Percentiles rank a stretch among this genome's conserved stretches.
Evolutionary conservation across 2,888 invertebrate genomes (phyloP).

Genomic region (Epistrophella euchroma): DNA sequence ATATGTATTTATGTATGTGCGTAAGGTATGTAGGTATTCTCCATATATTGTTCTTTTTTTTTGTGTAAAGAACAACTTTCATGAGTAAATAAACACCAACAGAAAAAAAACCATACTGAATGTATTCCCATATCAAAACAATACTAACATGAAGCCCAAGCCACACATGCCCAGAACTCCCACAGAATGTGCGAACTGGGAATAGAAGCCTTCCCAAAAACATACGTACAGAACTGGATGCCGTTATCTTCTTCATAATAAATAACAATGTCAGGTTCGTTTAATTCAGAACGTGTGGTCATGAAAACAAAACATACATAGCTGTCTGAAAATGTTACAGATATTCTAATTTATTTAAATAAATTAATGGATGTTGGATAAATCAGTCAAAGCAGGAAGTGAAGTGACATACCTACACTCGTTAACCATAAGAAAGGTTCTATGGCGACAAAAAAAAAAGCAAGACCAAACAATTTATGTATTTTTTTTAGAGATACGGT

Average conservation of each 20-base stretch:
- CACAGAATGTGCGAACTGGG: background rate
- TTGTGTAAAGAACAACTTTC: background rate
- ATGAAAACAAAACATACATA: constrained; percentile 5
- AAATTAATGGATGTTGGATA: constrained; percentile 9
- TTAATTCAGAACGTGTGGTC: constrained; percentile 10
- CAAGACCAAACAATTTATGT: background rate
- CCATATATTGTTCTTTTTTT: background rate
- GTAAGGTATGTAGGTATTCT: background rate
- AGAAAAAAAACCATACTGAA: background rate
- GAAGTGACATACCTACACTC: background rate
- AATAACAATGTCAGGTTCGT: constrained; percentile 14
- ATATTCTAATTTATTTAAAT: constrained; percentile 23
- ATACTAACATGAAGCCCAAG: background rate
- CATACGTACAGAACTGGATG: background rate
- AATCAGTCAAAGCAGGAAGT: background rate
- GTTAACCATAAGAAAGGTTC: background rate
- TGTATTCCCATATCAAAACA: constrained; percentile 4
- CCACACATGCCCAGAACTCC: background rate
- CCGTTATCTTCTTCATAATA: constrained; percentile 11
- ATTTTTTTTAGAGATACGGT: background rate
- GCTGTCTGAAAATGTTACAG: constrained; percentile 23
- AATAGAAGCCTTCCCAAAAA: constrained; percentile 1
- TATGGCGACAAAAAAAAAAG: background rate
- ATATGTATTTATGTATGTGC: background rate
- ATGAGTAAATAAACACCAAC: background rate